Conservation (phyloP, 2,797 vertebrate species). For the Rhadinocentrus ornatus region DNA sequence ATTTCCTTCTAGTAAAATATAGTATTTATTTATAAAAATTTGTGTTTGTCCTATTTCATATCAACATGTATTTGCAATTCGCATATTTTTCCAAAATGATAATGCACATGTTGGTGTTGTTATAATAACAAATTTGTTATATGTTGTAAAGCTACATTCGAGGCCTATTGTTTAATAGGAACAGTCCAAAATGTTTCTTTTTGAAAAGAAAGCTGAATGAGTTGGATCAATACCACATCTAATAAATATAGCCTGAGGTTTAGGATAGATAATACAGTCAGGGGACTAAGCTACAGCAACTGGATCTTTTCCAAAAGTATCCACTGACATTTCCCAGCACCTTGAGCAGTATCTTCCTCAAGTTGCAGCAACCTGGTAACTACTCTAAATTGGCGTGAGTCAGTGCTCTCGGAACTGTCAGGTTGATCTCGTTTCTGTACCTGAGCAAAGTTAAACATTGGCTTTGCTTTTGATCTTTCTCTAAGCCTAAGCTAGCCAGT, state of each 20-base stretch:
- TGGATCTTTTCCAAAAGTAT: not conserved
- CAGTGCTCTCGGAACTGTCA: constrained; percentile 7
- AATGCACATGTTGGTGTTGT: not conserved
- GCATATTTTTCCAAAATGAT: not conserved
- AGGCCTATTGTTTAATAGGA: not conserved
- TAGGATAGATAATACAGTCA: not conserved
- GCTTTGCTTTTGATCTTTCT: not conserved
- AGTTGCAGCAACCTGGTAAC: constrained; percentile 18
- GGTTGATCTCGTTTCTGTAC: not conserved
- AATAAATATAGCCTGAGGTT: not conserved
- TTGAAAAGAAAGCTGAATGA: not conserved
- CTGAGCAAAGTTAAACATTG: not conserved
- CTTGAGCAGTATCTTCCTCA: constrained; percentile 6
- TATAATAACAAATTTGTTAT: not conserved
- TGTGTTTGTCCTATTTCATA: no score
- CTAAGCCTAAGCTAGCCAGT: not conserved
- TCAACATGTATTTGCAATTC: no score
- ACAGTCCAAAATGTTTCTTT: not conserved
- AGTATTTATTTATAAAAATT: no score
- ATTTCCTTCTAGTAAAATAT: no score
- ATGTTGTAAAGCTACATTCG: not conserved
- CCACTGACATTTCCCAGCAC: no score
- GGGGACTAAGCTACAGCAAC: not conserved
- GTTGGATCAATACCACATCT: not conserved
- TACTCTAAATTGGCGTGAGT: constrained; percentile 25